Base-by-base conservation (phyloP, 1,140 invertebrate species). In the Archegozetes longisetosus region DNA sequence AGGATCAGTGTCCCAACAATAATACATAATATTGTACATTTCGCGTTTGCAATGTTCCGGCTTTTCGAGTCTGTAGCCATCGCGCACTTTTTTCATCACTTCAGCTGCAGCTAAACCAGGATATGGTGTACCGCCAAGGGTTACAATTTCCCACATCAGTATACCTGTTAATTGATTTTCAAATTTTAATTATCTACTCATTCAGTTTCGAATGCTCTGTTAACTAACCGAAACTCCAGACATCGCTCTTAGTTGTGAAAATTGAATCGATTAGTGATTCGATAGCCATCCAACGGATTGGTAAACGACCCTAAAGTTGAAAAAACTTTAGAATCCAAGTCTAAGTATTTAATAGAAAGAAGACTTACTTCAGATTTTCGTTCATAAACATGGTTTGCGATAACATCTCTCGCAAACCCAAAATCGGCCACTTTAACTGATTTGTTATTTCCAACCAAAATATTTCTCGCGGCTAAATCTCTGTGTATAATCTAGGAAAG, bases 71-170 rank as follows among this genome's bases (percentile, higher is more conserved):
- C 93, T 77, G 69, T 91, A 83, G 0, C 92, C 92, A 27, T 83
- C 83, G 67, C 84, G 81, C 59, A 92, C 78, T 67, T 90, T 84
- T 71, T 88, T 87, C 12, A 92, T 84, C 14, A 87, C 85, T 70
- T 92, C 87, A 1, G 74, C 26, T 23, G 61, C 32, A n/a, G 28
- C 82, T 13, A 92, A 83, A 0, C 86, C 83, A 0, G 88, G 88
- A 74, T 93, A 93, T 0, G 89, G 89, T 6, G 88, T 89, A 24
- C 85, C 86, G 28, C 88, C 91, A 47, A 94, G 77, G 0, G 90
- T 92, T 82, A 93, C 88, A 32, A 96, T 94, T 76, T 96, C 90
- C 89, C 89, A 95, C 27, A 94, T 71, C 12, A 95, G 72, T 53
- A 95, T 84, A 49, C 91, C 91, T 57, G 25, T 17, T 22, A 27